Base-by-base conservation (phyloP, 2,888 invertebrate species). In the Osmoderma eremita region DNA sequence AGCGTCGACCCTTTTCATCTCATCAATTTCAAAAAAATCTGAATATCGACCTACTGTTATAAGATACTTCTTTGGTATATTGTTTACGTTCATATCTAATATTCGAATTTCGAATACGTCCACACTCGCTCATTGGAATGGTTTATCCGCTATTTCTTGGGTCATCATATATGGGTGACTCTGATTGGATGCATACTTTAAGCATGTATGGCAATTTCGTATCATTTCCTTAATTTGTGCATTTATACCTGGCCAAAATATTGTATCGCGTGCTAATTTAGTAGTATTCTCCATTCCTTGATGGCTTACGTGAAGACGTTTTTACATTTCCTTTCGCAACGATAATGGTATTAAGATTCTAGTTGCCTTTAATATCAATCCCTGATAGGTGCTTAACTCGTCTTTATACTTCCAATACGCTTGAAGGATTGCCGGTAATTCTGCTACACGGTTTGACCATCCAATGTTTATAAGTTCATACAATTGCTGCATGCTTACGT, bases 371-470 rank as follows among this genome's bases (percentile, higher is more conserved):
- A 69, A 56, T n/a, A 66, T 39, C 5, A 66, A 10, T 48, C 56
- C 41, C 41, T 69, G 53, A 17, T 54, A 66, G 20, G 65, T 15
- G 38, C 42, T 45, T 15, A 69, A 63, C 15, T 63, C 10, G 3
- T 69, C 48, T 63, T 64, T 63, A 20, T 66, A 39, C 18, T 50
- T 56, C 15, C 30, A 69, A 10, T 58, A 63, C 30, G 22, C 8
- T 54, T 49, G 51, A 36, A 66, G 8, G n/a, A 63, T 56, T 20
- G 10, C 10, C 12, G 39, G 20, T 15, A 68, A 36, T 1, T 63
- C 42, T 41, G 41, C 63, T 24, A 24, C 18, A 38, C 18, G 15
- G 10, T 56, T 20, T 3, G 63, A 53, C 67, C 69, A 69, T 17
- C 15, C n/a, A 6, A 30, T 63, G 3, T 48, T 18, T 36, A 63